Base-by-base conservation (phyloP, 2,888 invertebrate species). In the Tachina fera region DNA sequence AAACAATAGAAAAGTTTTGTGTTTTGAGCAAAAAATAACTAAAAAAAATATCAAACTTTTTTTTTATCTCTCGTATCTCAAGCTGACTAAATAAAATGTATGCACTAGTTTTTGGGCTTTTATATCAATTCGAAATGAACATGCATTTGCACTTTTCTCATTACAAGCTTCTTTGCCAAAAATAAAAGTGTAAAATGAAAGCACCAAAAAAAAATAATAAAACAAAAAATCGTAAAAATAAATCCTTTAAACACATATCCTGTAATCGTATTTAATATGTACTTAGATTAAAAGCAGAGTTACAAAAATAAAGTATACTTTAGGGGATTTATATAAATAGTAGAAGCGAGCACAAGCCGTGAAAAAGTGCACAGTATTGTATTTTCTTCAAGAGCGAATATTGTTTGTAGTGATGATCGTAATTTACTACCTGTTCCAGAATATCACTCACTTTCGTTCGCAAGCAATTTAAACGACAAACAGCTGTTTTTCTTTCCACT, bases 91-190 rank as follows among this genome's bases (percentile, higher is more conserved):
- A 53, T 14, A 61, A 5, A 51, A 31, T 43, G n/a, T 4, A 49
- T 43, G n/a, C 4, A 49, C 22, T 61, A 61, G 68, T 72, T 71
- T 79, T 60, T 63, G 56, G 56, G 19, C 56, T 72, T 31, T 1
- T 31, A 31, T 79, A 72, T 72, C 16, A 47, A 71, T 79, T 49
- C n/a, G 19, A 77, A 77, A 60, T 72, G 39, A 77, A 83, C 83
- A 83, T 72, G 83, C 51, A 39, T 56, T 58, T 83, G 83, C 83
- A 77, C 77, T 83, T 83, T 65, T 51, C 71, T 58, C 19, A 60
- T 39, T 49, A 47, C 56, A 47, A n/a, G 41, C 61, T 45, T 10
- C 60, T 31, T 3, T 31, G 39, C 10, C n/a, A 14, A 16, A 49
- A 22, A 45, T 9, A 39, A 72, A 47, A 39, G 6, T 22, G 14